Evolutionary conservation across 2,888 invertebrate species (phyloP).

Genomic region (Mellilla xanthometata): DNA sequence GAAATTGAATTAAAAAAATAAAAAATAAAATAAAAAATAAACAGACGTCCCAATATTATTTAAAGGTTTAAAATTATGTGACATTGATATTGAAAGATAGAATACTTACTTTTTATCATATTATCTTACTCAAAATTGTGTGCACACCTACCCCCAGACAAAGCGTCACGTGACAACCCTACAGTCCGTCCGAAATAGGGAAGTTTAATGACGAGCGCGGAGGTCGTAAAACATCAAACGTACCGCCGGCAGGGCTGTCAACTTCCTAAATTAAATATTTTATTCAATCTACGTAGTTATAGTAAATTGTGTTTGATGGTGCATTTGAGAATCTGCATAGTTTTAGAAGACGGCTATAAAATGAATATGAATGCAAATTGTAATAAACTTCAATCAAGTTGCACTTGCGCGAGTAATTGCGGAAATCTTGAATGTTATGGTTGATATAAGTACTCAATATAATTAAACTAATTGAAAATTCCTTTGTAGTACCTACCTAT

Average conservation of each 20-base stretch:
- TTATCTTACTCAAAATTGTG: too few relatives aligned
- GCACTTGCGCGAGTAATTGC: neutral
- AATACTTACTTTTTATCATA: too few relatives aligned
- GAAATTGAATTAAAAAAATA: too few relatives aligned
- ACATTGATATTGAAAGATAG: too few relatives aligned
- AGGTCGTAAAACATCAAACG: constrained; percentile 72
- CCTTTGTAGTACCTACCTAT: too few relatives aligned
- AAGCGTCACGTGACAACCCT: constrained; percentile 51
- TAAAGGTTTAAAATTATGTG: too few relatives aligned
- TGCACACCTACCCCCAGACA: constrained; percentile 2
- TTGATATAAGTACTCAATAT: too few relatives aligned
- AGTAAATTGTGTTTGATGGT: constrained; percentile 17
- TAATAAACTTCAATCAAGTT: constrained; percentile 2
- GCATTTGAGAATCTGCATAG: constrained; percentile 10
- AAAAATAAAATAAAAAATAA: too few relatives aligned
- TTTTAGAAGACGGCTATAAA: constrained; percentile 1
- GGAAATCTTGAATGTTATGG: neutral
- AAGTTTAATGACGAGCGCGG: constrained; percentile 73
- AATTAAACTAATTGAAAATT: too few relatives aligned
- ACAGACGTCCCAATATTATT: too few relatives aligned
- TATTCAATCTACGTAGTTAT: constrained; percentile 25
- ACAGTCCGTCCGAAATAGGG: constrained; percentile 59
- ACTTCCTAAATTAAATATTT: constrained; percentile 36
- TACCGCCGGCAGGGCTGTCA: constrained; percentile 58
- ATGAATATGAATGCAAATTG: neutral